These are phyloP conservation scores for Amphimedon queenslandica DNA, from an alignment of 37 sponge, comb jelly and placozoan species.

Conservation along the genomic window DNA sequence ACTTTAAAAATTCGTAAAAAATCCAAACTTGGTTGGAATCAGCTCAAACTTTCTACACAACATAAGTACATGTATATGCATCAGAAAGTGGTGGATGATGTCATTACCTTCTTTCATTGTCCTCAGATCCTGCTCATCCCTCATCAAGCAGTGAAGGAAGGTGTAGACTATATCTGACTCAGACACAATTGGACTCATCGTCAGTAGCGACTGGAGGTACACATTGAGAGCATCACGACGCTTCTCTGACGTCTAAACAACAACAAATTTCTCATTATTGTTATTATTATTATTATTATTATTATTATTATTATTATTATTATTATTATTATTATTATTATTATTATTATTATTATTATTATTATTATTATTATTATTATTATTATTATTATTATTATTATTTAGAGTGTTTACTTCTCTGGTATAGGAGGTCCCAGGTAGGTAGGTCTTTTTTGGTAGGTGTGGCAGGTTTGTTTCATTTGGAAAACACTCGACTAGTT, in stretches of 20 bases:
- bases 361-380: too few relatives aligned
- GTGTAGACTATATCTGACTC: slow-evolving; percentile 79
- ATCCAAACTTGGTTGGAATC: too few relatives aligned
- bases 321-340: too few relatives aligned
- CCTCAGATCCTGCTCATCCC: slow-evolving; percentile 75
- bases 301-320: too few relatives aligned
- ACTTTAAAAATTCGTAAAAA: too few relatives aligned
- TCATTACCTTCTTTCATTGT: slow-evolving; percentile 49
- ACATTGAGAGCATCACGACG: slow-evolving; percentile 47
- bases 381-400: too few relatives aligned
- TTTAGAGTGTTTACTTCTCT: slow-evolving; percentile 18
- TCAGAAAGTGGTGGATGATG: background rate
- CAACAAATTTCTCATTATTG: too few relatives aligned
- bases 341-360: too few relatives aligned
- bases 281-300: too few relatives aligned
- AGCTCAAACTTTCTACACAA: too few relatives aligned
- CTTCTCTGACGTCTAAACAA: slow-evolving; percentile 56
- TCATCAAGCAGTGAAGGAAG: slow-evolving; percentile 72
- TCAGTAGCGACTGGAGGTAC: slow-evolving; percentile 43
- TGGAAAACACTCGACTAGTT: slow-evolving; percentile 54
- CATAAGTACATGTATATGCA: too few relatives aligned
- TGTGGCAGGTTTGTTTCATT: slow-evolving; percentile 43
- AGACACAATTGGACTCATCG: slow-evolving; percentile 40
- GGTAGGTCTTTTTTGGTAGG: slow-evolving; percentile 68
- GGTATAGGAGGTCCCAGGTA: slow-evolving; percentile 17